These are phyloP conservation scores for Diarsia mendica DNA, from an alignment of 2,888 invertebrate genomes.

Conservation along the genomic window DNA sequence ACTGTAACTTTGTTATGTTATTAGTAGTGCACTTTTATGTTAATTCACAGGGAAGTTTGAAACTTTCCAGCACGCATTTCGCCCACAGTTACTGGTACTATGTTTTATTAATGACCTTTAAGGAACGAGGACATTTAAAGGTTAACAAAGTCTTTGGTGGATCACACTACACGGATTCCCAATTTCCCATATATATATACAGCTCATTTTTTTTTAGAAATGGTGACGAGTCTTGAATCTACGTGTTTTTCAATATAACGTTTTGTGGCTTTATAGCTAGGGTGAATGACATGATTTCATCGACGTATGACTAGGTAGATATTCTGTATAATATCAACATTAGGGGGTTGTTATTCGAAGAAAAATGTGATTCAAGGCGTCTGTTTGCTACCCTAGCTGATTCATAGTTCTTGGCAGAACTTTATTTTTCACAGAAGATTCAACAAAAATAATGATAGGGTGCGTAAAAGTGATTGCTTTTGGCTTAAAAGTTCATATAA, in stretches of 20 bases:
- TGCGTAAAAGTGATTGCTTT: background rate
- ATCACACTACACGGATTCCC: background rate
- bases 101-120: constrained; percentile 48
- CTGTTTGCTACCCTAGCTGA: constrained; percentile 31
- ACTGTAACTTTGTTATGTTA: background rate
- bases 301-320: background rate
- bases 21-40: constrained; percentile 26
- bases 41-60: constrained; percentile 6
- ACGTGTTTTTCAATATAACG: background rate
- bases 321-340: background rate
- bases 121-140: constrained; percentile 38
- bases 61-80: constrained; percentile 24
- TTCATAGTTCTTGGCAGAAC: constrained; percentile 37
- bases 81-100: constrained; percentile 9
- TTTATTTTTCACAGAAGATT: constrained; percentile 20
- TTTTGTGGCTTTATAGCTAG: background rate
- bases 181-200: too few relatives aligned
- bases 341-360: constrained; percentile 18
- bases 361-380: constrained; percentile 33
- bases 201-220: too few relatives aligned
- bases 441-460: background rate
- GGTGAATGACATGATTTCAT: background rate
- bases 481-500: too few relatives aligned
- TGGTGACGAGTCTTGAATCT: too few relatives aligned
- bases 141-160: constrained; percentile 46